Percentiles rank a stretch among this genome's conserved stretches.
Conservation (phyloP, 2,888 invertebrate species). For the Euplagia quadripunctaria region DNA sequence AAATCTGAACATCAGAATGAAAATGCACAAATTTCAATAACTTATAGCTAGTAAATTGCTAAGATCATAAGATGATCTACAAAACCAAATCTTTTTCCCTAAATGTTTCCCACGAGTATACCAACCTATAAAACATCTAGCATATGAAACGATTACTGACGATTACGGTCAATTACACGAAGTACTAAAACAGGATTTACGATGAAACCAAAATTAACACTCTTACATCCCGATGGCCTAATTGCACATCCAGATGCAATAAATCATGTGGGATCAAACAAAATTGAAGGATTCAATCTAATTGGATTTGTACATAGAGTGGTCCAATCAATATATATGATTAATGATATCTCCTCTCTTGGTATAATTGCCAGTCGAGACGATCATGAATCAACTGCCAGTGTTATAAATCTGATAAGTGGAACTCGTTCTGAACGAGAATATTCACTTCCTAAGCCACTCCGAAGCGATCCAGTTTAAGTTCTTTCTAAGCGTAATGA, state of each 20-base stretch:
- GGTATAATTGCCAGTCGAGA: constrained; percentile 82
- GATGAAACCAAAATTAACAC: constrained; percentile 81
- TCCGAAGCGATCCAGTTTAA: constrained; percentile 49
- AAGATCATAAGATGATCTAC: constrained; percentile 28
- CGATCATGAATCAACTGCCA: constrained; percentile 82
- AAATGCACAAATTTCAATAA: not conserved
- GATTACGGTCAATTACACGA: constrained; percentile 74
- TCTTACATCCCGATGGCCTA: constrained; percentile 70
- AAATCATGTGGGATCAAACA: constrained; percentile 79
- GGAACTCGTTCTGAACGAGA: constrained; percentile 72
- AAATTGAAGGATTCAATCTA: constrained; percentile 83
- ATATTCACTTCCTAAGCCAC: constrained; percentile 64
- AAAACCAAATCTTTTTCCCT: constrained; percentile 41
- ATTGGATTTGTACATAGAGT: constrained; percentile 83
- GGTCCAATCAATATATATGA: constrained; percentile 84
- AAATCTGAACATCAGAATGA: not conserved
- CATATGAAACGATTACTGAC: constrained; percentile 66
- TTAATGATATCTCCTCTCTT: constrained; percentile 83
- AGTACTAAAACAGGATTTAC: constrained; percentile 77
- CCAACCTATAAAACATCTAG: constrained; percentile 64
- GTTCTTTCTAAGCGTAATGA: constrained; percentile 48
- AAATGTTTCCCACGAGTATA: constrained; percentile 66
- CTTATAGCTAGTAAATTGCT: constrained; percentile 12
- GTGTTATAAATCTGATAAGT: constrained; percentile 83
- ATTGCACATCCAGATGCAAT: constrained; percentile 73